Base-by-base conservation (phyloP, 2,888 invertebrate species). In the Dasysyrphus albostriatus region DNA sequence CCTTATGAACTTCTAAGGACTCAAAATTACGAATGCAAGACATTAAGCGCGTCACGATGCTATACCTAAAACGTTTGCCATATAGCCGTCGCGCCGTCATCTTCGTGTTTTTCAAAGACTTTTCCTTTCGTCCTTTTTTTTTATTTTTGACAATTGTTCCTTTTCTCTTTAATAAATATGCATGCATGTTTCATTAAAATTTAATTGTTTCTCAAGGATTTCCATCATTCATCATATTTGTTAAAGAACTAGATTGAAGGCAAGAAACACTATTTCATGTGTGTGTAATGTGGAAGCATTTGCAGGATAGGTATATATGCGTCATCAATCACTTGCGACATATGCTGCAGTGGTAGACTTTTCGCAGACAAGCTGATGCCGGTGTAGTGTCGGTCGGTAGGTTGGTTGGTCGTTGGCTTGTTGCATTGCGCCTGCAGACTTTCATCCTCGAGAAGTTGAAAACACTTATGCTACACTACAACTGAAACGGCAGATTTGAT, bases 291-390 rank as follows among this genome's bases (percentile, higher is more conserved):
- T 37, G 49, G 34, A 59, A 39, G n/a, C 47, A 47, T 67, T 19
- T 34, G 34, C 19, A 49, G 74, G 7, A 67, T 24, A n/a, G n/a
- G n/a, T n/a, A n/a, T n/a, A 24, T 24, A 24, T 80, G 85, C 49
- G 79, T 79, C 87, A 87, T 87, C 87, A 87, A 87, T 87, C 87
- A 87, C 83, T 61, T 78, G 83, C 75, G 83, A 83, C 87, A 87
- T 34, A 83, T 87, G 87, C 87, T 83, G 82, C 87, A 87, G 75
- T 78, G 72, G 79, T 82, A 87, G 87, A 87, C 79, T 75, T 51
- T 75, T 75, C 74, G 70, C 78, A 83, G 82, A 83, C 82, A 63
- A 69, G 47, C 72, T 67, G 32, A 32, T 32, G 49, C 49, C 34
- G 49, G 34, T 39, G 19, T 19, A 8, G 10, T 19, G 10, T 7